These are phyloP conservation scores for Drosophila paranaensis DNA, from an alignment of 2,888 invertebrate species.

Conservation along the genomic window DNA sequence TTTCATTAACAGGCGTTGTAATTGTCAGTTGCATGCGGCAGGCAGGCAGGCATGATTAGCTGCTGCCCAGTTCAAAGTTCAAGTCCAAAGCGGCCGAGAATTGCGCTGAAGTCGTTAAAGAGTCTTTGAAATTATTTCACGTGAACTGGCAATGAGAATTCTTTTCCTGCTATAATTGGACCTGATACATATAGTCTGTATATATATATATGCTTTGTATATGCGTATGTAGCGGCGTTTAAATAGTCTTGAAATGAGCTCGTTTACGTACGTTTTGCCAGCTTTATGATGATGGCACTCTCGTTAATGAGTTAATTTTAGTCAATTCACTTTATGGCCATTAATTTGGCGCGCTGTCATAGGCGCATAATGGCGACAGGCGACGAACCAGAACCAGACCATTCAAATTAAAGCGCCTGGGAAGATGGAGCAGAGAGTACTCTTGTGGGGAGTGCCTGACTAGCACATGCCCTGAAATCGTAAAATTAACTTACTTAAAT, in stretches of 20 bases:
- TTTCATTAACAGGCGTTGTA: slow-evolving; percentile 68
- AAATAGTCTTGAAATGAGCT: slow-evolving; percentile 17
- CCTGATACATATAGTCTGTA: not conserved
- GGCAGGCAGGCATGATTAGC: slow-evolving; percentile 57
- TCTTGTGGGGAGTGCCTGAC: no score
- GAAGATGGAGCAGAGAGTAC: not conserved
- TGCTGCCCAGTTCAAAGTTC: slow-evolving; percentile 41
- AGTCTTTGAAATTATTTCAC: slow-evolving; percentile 27
- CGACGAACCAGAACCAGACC: not conserved
- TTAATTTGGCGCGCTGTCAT: slow-evolving; percentile 35
- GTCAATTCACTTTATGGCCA: slow-evolving; percentile 54
- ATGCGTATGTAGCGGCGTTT: not conserved
- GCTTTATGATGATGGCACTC: slow-evolving; percentile 45
- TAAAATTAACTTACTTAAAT: no score
- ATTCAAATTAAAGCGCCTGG: slow-evolving; percentile 8
- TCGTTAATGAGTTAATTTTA: slow-evolving; percentile 54
- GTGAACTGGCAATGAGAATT: not conserved
- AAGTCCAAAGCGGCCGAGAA: slow-evolving; percentile 20
- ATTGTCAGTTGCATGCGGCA: slow-evolving; percentile 68
- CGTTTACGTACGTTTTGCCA: slow-evolving; percentile 26
- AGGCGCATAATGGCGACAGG: not conserved
- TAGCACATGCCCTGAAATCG: no score
- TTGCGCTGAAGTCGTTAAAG: slow-evolving; percentile 8
- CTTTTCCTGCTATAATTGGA: slow-evolving; percentile 1
- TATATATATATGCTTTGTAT: not conserved